Conservation (phyloP, 2,113 vertebrate species). For the Pseudois nayaur region DNA sequence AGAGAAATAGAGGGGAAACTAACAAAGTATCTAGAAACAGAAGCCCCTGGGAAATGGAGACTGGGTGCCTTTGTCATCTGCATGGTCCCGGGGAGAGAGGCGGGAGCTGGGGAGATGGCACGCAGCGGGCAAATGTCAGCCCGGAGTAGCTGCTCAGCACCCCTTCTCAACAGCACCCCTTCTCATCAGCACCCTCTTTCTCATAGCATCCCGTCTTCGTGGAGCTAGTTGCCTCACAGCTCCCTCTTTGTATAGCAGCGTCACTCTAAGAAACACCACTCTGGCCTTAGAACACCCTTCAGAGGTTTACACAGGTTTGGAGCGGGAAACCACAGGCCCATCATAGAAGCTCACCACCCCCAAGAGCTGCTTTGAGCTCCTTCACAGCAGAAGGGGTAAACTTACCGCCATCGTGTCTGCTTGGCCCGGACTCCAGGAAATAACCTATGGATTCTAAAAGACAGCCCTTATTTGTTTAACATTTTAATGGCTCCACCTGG, state of each 20-base stretch:
- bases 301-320: not conserved
- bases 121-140: rapidly evolving
- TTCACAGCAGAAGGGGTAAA: not conserved
- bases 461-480: not conserved
- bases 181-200: not conserved
- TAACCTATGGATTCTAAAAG: not conserved
- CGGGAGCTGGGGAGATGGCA: not conserved
- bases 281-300: not conserved
- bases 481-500: not conserved
- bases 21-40: not conserved
- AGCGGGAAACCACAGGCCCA: not conserved
- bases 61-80: not conserved
- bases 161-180: not conserved
- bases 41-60: too few relatives aligned
- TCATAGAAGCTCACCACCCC: not conserved
- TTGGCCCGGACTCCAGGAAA: not conserved
- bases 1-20: not conserved
- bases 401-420: not conserved
- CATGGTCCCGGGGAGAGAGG: not conserved
- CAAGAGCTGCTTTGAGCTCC: not conserved
- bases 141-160: not conserved
- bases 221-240: not conserved
- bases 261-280: not conserved
- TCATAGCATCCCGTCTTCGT: rapidly evolving
- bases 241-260: not conserved